phyloP scores from a whole-genome alignment of 2,888 invertebrate genomes.

The Parnassius smintheus region DNA sequence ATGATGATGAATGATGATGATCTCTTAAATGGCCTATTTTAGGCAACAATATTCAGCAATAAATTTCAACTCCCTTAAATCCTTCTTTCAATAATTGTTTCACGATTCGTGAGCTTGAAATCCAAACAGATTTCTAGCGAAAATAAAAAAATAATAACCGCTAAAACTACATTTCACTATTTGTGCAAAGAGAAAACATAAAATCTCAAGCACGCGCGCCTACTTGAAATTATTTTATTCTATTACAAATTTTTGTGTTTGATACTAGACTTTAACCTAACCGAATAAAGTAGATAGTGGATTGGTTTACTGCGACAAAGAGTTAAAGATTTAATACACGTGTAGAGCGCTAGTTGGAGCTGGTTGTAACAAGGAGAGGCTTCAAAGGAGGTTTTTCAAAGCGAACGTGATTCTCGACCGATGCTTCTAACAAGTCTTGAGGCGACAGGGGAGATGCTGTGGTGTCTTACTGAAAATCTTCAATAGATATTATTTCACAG shows the following conservation, averaged over 20 bases:
- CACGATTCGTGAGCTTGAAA: slow-evolving; percentile 7
- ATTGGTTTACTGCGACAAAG: slow-evolving; percentile 37
- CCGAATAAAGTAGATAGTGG: slow-evolving; percentile 37
- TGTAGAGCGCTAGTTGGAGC: slow-evolving; percentile 55
- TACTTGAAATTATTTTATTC: slow-evolving; percentile 57
- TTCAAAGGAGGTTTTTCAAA: slow-evolving; percentile 70
- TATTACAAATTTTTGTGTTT: slow-evolving; percentile 9
- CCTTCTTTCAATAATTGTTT: slow-evolving; percentile 6
- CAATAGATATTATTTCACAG: slow-evolving; percentile 22
- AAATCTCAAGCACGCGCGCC: slow-evolving; percentile 55
- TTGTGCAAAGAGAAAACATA: slow-evolving; percentile 40
- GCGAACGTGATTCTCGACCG: slow-evolving; percentile 69
- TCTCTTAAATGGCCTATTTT: no score
- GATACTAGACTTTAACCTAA: slow-evolving; percentile 31
- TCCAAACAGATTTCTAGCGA: slow-evolving; percentile 22
- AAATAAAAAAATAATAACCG: slow-evolving; percentile 25
- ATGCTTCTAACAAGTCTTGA: slow-evolving; percentile 60
- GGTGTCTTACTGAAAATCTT: slow-evolving; percentile 47
- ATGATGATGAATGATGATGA: no score
- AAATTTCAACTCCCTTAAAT: not conserved
- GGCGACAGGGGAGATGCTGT: slow-evolving; percentile 46
- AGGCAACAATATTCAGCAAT: not conserved
- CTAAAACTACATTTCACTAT: slow-evolving; percentile 30
- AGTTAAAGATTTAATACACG: slow-evolving; percentile 56
- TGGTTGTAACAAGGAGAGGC: slow-evolving; percentile 59